Evolutionary conservation across 2,797 vertebrate species (phyloP).

Genomic region (Staurois parvus): DNA sequence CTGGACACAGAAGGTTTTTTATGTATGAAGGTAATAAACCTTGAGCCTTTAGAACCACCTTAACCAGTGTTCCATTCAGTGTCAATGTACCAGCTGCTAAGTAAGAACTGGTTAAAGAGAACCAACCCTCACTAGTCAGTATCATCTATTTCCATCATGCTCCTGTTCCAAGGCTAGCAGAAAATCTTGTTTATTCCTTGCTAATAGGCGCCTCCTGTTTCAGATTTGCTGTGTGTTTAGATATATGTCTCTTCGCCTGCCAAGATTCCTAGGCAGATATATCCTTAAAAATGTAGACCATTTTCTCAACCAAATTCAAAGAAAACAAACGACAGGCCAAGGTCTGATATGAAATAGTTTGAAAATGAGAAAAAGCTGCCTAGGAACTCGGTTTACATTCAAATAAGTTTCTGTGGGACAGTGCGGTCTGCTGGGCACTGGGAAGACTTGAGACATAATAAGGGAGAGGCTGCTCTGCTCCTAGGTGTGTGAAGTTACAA

Average conservation of each 20-base stretch:
- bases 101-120: slow-evolving; percentile 32
- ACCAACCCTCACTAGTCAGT: not conserved
- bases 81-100: not conserved
- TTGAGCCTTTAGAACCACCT: too few species aligned
- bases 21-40: too few species aligned
- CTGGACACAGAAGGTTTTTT: too few species aligned
- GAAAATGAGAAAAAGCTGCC: slow-evolving; percentile 85
- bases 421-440: slow-evolving; percentile 57
- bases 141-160: slow-evolving; percentile 39
- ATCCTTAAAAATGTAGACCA: slow-evolving; percentile 76
- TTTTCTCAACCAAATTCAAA: slow-evolving; percentile 77
- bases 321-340: slow-evolving; percentile 77
- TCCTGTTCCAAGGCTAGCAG: slow-evolving; percentile 62
- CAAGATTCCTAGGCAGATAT: slow-evolving; percentile 82
- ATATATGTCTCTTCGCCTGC: slow-evolving; percentile 75
- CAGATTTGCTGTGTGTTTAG: slow-evolving; percentile 80
- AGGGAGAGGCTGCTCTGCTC: slow-evolving; percentile 51
- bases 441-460: slow-evolving; percentile 47
- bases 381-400: slow-evolving; percentile 75
- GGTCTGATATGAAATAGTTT: slow-evolving; percentile 80
- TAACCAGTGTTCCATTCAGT: not conserved
- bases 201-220: slow-evolving; percentile 80
- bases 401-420: slow-evolving; percentile 69
- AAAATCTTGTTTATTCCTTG: slow-evolving; percentile 72
- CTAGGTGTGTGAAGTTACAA: slow-evolving; percentile 44